Evolutionary conservation across 2,113 vertebrate genomes (phyloP).

Genomic region (Poecile atricapillus): DNA sequence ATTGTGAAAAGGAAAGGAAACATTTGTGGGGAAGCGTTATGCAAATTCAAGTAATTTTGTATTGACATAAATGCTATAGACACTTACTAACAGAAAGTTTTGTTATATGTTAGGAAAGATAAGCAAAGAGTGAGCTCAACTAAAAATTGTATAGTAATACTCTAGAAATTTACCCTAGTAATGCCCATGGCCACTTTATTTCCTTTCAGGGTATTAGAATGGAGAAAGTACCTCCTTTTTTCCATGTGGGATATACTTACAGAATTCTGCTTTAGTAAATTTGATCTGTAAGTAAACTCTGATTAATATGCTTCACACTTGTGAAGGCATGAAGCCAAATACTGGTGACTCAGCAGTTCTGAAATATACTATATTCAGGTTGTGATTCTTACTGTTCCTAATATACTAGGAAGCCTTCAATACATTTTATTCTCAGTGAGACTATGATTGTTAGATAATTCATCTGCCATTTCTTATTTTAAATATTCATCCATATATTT

Average conservation of each 20-base stretch:
- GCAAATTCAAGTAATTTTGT: background rate
- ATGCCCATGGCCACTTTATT: background rate
- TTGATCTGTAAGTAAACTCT: background rate
- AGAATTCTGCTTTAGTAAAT: background rate
- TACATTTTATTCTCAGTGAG: background rate
- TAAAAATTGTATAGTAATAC: background rate
- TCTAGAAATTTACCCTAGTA: background rate
- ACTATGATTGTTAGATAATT: background rate
- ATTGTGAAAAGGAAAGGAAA: background rate
- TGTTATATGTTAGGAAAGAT: background rate
- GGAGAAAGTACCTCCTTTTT: background rate
- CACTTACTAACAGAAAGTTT: background rate
- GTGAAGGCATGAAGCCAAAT: background rate
- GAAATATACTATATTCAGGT: background rate
- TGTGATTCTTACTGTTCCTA: background rate
- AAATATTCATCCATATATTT: background rate
- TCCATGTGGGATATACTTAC: background rate
- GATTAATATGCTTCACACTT: background rate
- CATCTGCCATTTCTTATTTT: background rate
- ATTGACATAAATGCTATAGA: background rate
- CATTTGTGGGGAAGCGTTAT: fast-evolving
- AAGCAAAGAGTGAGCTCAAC: background rate
- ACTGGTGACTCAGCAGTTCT: background rate
- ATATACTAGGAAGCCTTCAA: background rate
- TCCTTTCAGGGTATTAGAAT: background rate